Base-by-base conservation (phyloP, 2,113 vertebrate genomes). In the Oceanodroma tethys region DNA sequence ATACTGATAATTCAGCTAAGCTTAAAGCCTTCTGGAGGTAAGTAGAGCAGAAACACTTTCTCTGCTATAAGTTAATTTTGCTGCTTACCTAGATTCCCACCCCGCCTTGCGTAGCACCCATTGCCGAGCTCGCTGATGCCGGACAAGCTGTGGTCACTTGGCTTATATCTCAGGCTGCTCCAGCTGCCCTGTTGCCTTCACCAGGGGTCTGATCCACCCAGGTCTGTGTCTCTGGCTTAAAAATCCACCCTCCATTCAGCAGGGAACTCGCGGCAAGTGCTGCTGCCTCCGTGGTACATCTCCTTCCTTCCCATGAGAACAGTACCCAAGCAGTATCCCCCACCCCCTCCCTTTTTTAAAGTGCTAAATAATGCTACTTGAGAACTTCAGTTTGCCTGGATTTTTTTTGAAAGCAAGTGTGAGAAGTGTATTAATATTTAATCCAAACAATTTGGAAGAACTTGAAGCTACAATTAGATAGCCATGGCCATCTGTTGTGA, bases 351-450 rank as follows among this genome's bases (percentile, higher is more conserved):
- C 48, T 47, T 85, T 91, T 87, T 75, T 29, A 18, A 94, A 88
- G 67, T 62, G 84, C 60, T 92, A 87, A 95, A 95, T 91, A 90
- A 93, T 81, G 84, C 81, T 88, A 19, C 38, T 93, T 94, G 79
- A 92, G 94, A 91, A 94, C 86, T 96, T 72, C 70, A 59, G 81
- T 88, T 91, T 76, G 94, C 14, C 25, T 40, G 66, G 52, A 16
- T 76, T 59, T 92, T 85, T 79, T 93, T 73, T 68, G 6, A 74
- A 94, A 86, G 87, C 56, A 96, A 97, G 82, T 96, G 95, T 97
- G 95, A 98, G 95, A 80, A 96, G 92, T 91, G 73, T 97, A 92
- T 99, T 98, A 99, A 99, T 99, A 98, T 99, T 99, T 98, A 98
- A 99, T 99, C 98, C 94, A 94, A 96, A 98, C 96, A 97, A 98